A percentile compares a stretch with the other conserved stretches of the same genome.
Evolutionary conservation across 2,888 invertebrate species (phyloP).

Genomic region (Empis stercorea): DNA sequence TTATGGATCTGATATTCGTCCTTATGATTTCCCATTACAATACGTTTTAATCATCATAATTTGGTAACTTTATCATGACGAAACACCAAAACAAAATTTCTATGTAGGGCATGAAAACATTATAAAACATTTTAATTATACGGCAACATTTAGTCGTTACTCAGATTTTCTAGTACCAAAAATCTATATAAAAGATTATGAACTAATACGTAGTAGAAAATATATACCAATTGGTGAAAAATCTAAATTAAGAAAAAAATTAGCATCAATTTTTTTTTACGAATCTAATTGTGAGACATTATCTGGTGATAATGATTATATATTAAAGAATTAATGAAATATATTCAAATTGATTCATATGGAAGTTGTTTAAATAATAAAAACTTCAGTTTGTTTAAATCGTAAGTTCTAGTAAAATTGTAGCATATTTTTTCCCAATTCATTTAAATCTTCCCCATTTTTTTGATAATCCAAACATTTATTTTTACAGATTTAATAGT

Average conservation of each 20-base stretch:
- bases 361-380: constrained; percentile 68
- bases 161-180: constrained; percentile 65
- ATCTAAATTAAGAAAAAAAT: constrained; percentile 30
- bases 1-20: too few relatives aligned
- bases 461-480: not conserved
- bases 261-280: constrained; percentile 59
- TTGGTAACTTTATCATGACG: too few relatives aligned
- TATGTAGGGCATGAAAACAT: too few relatives aligned
- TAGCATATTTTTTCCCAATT: too few relatives aligned
- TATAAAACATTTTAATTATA: constrained; percentile 66
- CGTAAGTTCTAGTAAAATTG: too few relatives aligned
- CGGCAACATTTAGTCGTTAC: constrained; percentile 63
- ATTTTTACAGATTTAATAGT: constrained; percentile 28
- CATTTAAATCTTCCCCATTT: not conserved
- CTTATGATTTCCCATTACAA: too few relatives aligned
- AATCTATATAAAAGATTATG: constrained; percentile 47
- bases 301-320: constrained; percentile 62
- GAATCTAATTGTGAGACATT: constrained; percentile 74
- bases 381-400: constrained; percentile 50
- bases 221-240: constrained; percentile 46
- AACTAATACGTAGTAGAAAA: constrained; percentile 41
- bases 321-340: constrained; percentile 58
- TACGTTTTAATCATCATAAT: too few relatives aligned
- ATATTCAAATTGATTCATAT: constrained; percentile 62
- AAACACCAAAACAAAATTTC: too few relatives aligned